Percentiles rank a stretch among this genome's conserved stretches.
Evolutionary conservation across 2,113 vertebrate species (phyloP).

Genomic region (Callithrix jacchus): DNA sequence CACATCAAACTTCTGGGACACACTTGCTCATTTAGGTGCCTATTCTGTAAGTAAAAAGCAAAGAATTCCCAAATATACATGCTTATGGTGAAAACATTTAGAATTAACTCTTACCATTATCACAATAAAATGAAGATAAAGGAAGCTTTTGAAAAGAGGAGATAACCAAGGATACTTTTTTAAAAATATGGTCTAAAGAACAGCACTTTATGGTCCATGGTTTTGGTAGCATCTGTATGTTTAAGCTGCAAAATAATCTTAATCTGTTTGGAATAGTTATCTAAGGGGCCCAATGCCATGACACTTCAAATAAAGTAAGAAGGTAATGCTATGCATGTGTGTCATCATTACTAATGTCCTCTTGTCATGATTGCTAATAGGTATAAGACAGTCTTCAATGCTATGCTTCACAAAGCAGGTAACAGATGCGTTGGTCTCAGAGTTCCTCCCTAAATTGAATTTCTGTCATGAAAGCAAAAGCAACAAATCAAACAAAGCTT

Average conservation of each 20-base stretch:
- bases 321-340: not conserved
- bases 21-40: not conserved
- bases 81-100: not conserved
- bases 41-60: conserved; percentile 1
- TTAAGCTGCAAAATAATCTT: conserved; percentile 5
- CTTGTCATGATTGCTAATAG: conserved; percentile 53
- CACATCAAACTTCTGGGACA: conserved; percentile 1
- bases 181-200: not conserved
- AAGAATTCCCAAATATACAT: not conserved
- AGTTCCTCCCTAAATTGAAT: conserved; percentile 69
- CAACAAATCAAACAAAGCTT: conserved; percentile 66
- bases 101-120: not conserved
- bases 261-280: not conserved
- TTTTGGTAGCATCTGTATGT: not conserved
- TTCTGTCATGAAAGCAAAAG: conserved; percentile 70
- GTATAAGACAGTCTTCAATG: conserved; percentile 21
- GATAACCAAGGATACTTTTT: not conserved
- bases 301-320: conserved; percentile 26
- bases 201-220: not conserved
- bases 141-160: not conserved
- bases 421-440: conserved; percentile 61
- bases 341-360: not conserved
- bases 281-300: not conserved
- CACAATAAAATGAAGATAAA: conserved; percentile 22
- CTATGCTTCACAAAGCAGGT: conserved; percentile 71